Evolutionary conservation across 2,113 vertebrate species (phyloP).

Genomic region (Toxotes jaculatrix): DNA sequence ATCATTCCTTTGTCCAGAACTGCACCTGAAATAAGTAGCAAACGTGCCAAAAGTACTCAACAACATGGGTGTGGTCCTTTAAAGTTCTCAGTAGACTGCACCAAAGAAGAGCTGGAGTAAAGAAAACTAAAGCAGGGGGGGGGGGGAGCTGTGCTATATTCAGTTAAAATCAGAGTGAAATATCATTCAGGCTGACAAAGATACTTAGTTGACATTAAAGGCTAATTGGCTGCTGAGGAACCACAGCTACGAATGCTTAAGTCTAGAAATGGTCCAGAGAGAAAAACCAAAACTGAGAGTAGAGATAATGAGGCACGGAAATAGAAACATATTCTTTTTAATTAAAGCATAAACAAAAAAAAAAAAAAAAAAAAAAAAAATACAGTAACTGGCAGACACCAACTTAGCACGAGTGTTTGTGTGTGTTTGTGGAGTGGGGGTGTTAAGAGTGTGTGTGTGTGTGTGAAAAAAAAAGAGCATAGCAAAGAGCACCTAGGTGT

Average conservation of each 20-base stretch:
- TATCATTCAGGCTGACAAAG: slow-evolving; percentile 82
- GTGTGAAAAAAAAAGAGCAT: neutral
- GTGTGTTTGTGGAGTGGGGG: neutral
- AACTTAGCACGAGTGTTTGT: neutral
- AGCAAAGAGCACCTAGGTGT: neutral
- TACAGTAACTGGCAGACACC: neutral
- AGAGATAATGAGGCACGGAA: slow-evolving; percentile 51
- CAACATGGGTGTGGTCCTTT: neutral
- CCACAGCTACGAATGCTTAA: slow-evolving; percentile 29
- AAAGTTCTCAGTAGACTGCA: neutral
- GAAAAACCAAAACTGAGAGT: slow-evolving; percentile 28
- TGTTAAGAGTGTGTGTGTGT: neutral
- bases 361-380: neutral
- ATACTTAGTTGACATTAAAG: slow-evolving; percentile 81
- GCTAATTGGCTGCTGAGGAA: slow-evolving; percentile 76
- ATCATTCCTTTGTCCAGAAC: neutral
- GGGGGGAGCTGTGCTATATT: neutral
- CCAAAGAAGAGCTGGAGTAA: neutral
- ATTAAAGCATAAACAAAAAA: slow-evolving; percentile 38
- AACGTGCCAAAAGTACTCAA: neutral
- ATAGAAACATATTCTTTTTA: slow-evolving; percentile 46
- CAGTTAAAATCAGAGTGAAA: slow-evolving; percentile 36
- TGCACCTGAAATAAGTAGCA: neutral
- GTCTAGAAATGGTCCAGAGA: slow-evolving; percentile 39
- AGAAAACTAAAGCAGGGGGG: no score